Evolutionary conservation across 2,888 invertebrate genomes (phyloP).

Genomic region (Amiota communis): DNA sequence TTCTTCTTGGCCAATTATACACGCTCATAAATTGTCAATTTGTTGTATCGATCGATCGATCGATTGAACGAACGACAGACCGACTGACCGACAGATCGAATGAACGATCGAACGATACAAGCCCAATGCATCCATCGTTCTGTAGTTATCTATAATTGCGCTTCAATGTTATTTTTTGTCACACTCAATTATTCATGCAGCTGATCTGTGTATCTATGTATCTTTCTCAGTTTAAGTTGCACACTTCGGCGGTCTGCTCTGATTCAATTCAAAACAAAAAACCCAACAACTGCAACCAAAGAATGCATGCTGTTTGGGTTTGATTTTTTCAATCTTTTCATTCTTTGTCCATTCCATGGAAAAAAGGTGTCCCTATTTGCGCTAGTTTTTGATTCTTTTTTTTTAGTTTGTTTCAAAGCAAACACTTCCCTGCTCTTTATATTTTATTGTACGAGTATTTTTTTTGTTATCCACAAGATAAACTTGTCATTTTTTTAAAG

Average conservation of each 20-base stretch:
- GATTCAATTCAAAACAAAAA: too few relatives aligned
- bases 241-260: not conserved
- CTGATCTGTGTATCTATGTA: conserved; percentile 10
- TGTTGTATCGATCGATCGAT: conserved; percentile 41
- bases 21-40: conserved; percentile 66
- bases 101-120: not conserved
- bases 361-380: conserved; percentile 12
- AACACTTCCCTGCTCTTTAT: not conserved
- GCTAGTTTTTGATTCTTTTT: conserved; percentile 11
- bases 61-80: conserved; percentile 22
- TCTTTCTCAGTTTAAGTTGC: not conserved
- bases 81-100: not conserved
- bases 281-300: too few relatives aligned
- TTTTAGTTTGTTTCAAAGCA: too few relatives aligned
- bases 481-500: conserved; percentile 15
- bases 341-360: conserved; percentile 3
- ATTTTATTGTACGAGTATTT: conserved; percentile 13
- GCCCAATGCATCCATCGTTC: conserved; percentile 28
- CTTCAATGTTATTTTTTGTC: conserved; percentile 39
- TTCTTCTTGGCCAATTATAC: conserved; percentile 52
- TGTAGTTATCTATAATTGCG: conserved; percentile 22
- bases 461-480: conserved; percentile 22
- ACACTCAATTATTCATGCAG: conserved; percentile 35
- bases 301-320: conserved; percentile 27
- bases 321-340: not conserved